Percentiles rank a stretch among this genome's conserved stretches.
Conservation (phyloP, 2,888 invertebrate genomes). For the Aphodius sticticus region DNA sequence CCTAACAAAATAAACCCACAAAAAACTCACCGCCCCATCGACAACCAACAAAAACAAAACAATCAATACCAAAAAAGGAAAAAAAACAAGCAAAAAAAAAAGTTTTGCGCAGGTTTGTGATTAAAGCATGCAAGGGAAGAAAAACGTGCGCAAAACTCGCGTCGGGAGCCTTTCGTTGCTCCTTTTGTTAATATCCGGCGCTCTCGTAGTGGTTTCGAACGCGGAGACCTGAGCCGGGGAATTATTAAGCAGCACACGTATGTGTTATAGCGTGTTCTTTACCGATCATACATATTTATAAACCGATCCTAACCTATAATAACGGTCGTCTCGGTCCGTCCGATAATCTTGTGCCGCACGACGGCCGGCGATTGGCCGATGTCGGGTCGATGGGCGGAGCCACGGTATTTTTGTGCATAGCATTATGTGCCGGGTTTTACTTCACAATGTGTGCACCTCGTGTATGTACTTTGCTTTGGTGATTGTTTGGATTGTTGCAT, state of each 20-base stretch:
- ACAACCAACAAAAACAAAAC: background rate
- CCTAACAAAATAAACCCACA: background rate
- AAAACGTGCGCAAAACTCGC: background rate
- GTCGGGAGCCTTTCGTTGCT: background rate
- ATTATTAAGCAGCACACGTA: conserved; percentile 42
- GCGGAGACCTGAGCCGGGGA: conserved; percentile 20
- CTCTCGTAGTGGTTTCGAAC: conserved; percentile 1
- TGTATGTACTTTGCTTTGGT: background rate
- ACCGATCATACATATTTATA: conserved; percentile 62
- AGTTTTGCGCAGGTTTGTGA: background rate
- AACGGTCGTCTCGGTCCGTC: conserved; percentile 57
- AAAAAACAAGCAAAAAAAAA: background rate
- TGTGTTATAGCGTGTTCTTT: conserved; percentile 57
- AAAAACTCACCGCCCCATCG: background rate
- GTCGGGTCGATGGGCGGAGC: conserved; percentile 49
- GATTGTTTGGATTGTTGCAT: background rate
- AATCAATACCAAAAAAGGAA: background rate
- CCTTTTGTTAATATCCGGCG: background rate
- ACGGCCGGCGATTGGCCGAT: conserved; percentile 54
- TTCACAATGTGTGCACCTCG: conserved; percentile 15
- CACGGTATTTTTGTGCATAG: conserved; percentile 54
- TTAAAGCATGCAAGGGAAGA: background rate
- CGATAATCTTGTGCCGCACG: conserved; percentile 57
- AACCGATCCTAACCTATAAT: conserved; percentile 61
- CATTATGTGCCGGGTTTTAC: conserved; percentile 24